Conservation (phyloP, 2,113 vertebrate genomes). For the Hipposideros armiger region DNA sequence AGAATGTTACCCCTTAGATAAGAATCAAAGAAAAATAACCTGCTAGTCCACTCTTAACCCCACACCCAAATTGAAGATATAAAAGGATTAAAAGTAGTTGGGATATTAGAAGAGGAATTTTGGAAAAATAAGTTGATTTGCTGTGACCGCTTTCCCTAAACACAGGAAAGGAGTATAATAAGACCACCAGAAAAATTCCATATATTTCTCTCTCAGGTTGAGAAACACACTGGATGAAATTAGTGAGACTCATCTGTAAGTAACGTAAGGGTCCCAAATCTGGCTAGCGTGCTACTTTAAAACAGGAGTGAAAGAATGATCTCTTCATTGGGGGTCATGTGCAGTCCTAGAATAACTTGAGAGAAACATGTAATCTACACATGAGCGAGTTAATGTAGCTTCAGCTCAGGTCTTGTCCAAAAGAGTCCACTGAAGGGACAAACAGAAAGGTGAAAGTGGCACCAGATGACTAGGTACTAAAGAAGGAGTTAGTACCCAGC, state of each 20-base stretch:
- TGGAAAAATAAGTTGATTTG: not conserved
- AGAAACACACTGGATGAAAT: not conserved
- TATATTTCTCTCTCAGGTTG: not conserved
- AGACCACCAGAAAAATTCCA: not conserved
- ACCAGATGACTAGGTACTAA: not conserved
- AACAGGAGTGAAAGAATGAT: not conserved
- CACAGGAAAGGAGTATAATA: not conserved
- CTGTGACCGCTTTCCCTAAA: not conserved
- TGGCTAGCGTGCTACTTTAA: not conserved
- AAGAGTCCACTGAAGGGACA: not conserved
- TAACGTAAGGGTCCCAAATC: not conserved
- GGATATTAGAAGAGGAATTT: not conserved
- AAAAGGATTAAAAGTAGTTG: conserved; percentile 31
- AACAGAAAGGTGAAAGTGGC: not conserved
- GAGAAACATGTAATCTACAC: not conserved
- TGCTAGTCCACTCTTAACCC: conserved; percentile 6
- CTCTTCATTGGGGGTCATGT: not conserved
- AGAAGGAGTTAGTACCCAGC: not conserved
- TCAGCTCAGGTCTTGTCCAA: not conserved
- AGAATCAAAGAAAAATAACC: conserved; percentile 44
- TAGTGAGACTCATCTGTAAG: not conserved
- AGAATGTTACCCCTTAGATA: not conserved
- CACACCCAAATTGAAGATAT: conserved; percentile 1
- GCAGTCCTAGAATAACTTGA: not conserved
- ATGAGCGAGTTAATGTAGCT: not conserved